Evolutionary conservation across 1,140 invertebrate genomes (phyloP), one percentile per base, ranked within the genome.

Genomic region (Hormaphis cornu): DNA sequence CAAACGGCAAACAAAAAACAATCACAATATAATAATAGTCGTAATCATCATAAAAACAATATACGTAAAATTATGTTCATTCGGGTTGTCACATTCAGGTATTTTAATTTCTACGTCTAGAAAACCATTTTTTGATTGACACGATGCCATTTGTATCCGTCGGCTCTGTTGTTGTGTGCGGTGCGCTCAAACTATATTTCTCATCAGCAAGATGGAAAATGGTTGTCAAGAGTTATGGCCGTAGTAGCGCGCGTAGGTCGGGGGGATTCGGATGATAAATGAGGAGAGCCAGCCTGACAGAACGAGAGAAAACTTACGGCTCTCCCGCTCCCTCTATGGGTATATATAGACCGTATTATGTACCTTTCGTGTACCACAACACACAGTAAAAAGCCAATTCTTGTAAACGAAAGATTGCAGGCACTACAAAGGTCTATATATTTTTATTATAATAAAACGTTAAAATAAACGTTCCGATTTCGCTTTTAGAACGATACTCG

Each of bases 171-270:
- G 28, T 48, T n/a, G n/a, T n/a, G n/a, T n/a, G n/a, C n/a, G n/a
- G 12, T 12, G 20, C 20, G 33, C 3, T 16, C 16, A 56, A 33
- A 48, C 59, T 63, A 63, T n/a, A n/a, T 63, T 48, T 48, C 59
- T 63, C 44, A 63, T 63, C 44, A n/a, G 42, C 14, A 20, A 63
- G 46, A 50, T 24, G 30, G 44, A 66, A 48, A 66, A 66, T 22
- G 28, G 44, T 30, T 35, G 44, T 66, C 42, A 16, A 50, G 44
- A 48, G 20, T 33, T 66, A 40, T 40, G 54, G 10, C 12, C 18
- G 26, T 35, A 7, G 37, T 33, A 2, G 16, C 35, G 58, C 28
- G 58, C 0, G 24, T 9, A 24, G 26, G 10, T 0, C 1, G n/a
- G 0, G 3, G 58, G 16, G 16, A 0, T 33, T 1, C n/a, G 2